Evolutionary conservation across 2,797 vertebrate genomes (phyloP).

Genomic region (Ctenosaura bakeri): DNA sequence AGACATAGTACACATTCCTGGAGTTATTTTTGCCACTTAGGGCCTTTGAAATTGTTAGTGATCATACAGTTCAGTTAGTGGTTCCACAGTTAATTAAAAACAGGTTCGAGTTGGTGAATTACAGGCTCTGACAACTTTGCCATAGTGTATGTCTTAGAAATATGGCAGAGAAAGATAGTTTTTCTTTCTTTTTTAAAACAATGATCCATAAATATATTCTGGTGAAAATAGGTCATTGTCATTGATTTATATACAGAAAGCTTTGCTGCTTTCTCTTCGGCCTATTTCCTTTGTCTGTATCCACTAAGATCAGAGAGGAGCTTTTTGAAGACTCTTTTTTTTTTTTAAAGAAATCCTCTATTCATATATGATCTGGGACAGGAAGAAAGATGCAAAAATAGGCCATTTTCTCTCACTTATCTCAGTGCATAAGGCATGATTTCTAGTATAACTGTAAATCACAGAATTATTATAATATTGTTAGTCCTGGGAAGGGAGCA

Average conservation of each 20-base stretch:
- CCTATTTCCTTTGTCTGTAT: slow-evolving; percentile 2
- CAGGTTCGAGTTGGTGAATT: not conserved
- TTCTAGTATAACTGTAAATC: slow-evolving; percentile 3
- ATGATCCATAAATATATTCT: slow-evolving; percentile 14
- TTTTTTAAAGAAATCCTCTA: not conserved
- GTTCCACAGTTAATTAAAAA: not conserved
- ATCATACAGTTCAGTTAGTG: not conserved
- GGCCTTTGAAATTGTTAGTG: not conserved
- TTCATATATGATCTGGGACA: slow-evolving; percentile 29
- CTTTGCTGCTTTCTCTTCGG: slow-evolving; percentile 26
- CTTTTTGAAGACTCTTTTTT: not conserved
- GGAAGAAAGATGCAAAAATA: slow-evolving; percentile 10
- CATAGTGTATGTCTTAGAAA: not conserved
- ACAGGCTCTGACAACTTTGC: not conserved
- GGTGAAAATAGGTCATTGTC: slow-evolving; percentile 14
- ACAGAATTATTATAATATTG: not conserved
- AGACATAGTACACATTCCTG: not conserved
- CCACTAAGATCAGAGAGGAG: not conserved
- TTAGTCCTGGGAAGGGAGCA: not conserved
- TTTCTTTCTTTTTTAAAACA: not conserved
- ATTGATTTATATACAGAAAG: slow-evolving; percentile 45
- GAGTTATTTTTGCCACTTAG: not conserved
- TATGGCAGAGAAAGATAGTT: not conserved
- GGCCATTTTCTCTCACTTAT: slow-evolving; percentile 10
- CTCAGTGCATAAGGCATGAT: not conserved